phyloP scores from a whole-genome alignment of 2,888 invertebrate species.

The Ennomos erosarius region DNA sequence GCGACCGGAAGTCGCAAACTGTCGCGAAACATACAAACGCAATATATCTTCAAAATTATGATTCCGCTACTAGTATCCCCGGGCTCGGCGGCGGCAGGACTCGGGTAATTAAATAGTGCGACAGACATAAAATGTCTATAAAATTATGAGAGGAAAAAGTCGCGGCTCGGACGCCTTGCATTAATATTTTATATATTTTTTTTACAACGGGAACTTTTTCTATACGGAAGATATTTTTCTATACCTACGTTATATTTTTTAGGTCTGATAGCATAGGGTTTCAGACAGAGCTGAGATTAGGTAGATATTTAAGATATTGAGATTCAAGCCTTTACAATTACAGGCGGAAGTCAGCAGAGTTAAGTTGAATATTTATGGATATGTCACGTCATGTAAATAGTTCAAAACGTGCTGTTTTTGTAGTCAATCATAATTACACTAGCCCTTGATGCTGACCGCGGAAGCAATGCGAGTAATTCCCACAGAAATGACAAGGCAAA shows the following conservation, averaged over 20 bases:
- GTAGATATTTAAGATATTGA: too few species aligned
- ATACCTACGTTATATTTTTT: too few species aligned
- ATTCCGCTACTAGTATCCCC: neutral
- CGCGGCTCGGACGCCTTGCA: conserved; percentile 4
- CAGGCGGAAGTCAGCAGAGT: neutral
- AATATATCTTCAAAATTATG: conserved; percentile 14
- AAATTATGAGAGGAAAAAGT: conserved; percentile 7
- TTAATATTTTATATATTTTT: conserved; percentile 3
- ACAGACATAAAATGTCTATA: conserved; percentile 11
- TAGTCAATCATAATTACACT: conserved; percentile 29
- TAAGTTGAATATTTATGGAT: neutral
- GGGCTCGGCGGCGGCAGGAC: conserved; percentile 7
- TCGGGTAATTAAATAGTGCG: neutral
- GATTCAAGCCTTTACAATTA: neutral
- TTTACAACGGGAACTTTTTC: conserved; percentile 4
- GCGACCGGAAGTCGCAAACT: conserved; percentile 25
- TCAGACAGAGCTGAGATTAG: too few species aligned
- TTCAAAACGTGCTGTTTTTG: conserved; percentile 17
- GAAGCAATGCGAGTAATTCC: conserved; percentile 36
- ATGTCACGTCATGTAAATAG: conserved; percentile 18
- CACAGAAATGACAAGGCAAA: conserved; percentile 35
- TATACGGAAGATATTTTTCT: neutral
- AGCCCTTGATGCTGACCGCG: conserved; percentile 37
- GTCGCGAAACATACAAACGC: conserved; percentile 29
- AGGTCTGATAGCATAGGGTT: too few species aligned